These are phyloP conservation scores for Lemur catta DNA, from an alignment of 2,797 vertebrate genomes.

Conservation along the genomic window DNA sequence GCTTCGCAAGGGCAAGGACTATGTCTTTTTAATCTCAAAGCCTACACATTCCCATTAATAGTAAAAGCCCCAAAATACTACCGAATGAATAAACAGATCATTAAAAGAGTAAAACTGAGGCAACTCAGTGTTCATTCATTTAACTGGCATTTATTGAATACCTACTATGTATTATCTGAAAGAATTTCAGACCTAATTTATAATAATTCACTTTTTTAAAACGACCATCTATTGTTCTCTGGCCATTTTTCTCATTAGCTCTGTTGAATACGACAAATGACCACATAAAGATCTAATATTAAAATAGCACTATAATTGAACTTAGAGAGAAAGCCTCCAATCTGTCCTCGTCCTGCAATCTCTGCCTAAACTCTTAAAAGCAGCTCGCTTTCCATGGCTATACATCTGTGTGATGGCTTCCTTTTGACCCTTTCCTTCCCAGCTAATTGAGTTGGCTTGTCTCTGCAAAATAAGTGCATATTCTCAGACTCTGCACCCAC, in stretches of 20 bases:
- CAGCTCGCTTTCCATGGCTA: neutral
- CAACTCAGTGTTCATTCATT: neutral
- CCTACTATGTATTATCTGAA: neutral
- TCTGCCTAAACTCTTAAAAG: neutral
- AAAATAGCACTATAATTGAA: constrained; percentile 22
- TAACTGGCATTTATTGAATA: neutral
- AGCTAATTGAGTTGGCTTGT: neutral
- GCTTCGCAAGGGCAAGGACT: neutral
- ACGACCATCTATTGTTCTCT: neutral
- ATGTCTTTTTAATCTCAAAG: neutral
- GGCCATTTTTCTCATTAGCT: constrained; percentile 7
- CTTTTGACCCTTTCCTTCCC: neutral
- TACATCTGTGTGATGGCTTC: neutral
- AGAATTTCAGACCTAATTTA: neutral
- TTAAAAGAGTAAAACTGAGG: neutral
- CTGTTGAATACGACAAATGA: constrained; percentile 6
- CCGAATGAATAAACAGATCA: neutral
- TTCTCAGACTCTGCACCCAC: neutral
- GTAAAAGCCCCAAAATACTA: neutral
- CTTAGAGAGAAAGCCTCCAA: neutral
- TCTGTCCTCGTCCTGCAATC: neutral
- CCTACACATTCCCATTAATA: neutral
- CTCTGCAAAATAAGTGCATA: neutral
- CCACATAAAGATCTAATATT: neutral
- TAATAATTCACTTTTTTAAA: neutral